Base-by-base conservation (phyloP, 1,140 invertebrate species). In the Caerostris extrusa region DNA sequence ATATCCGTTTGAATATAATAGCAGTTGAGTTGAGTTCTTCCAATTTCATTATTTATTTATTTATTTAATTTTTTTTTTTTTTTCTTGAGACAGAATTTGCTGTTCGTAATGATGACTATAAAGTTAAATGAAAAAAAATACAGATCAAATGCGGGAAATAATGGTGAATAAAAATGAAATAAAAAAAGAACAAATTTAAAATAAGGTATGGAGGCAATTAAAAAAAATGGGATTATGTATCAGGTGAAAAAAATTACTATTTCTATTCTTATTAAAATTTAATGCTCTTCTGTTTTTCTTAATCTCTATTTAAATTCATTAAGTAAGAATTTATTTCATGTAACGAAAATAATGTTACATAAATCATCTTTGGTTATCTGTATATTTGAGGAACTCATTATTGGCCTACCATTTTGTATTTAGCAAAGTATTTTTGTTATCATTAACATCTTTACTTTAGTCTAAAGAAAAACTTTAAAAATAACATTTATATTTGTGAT, bases 21-120 rank as follows among this genome's bases (percentile, higher is more conserved):
- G 1, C 71, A 77, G 71, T 53, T 77, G 53, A 77, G 71, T 50
- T 77, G 71, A 77, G 34, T 77, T 2, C 34, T 34, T 34, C 2
- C 34, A 34, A 1, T 34, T 34, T 34, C 34, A 34, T 34, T 34
- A 1, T 34, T 34, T 34, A 34, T 34, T 34, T 34, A 34, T 34
- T 34, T 34, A 34, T 34, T 34, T 34, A 34, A 34, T 12, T 50
- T 50, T 50, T 77, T 77, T 77, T 3, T 50, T 77, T 77, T 77
- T 3, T 7, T 53, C 19, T 53, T 34, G 19, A 77, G 50, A 77
- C n/a, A 77, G 71, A 50, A 50, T 19, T 77, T 12, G 53, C 71
- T 12, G 53, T 77, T 77, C 71, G 34, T 77, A 50, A 77, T 77
- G 71, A 77, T 53, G 71, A 50, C 50, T 77, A 50, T 77, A 77